These are phyloP conservation scores for Formica aserva DNA, from an alignment of 2,888 invertebrate genomes.

Conservation along the genomic window DNA sequence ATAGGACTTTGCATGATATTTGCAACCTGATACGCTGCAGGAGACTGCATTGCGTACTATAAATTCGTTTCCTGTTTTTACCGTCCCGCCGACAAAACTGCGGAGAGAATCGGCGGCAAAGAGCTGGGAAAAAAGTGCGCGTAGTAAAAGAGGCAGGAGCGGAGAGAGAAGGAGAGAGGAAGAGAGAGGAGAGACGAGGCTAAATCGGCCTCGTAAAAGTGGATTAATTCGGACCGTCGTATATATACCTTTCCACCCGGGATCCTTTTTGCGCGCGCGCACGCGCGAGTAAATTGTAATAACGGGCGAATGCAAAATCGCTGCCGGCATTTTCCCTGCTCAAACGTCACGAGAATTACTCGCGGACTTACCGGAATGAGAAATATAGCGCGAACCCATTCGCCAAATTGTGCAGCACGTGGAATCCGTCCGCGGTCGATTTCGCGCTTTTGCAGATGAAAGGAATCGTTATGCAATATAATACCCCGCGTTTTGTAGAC, in stretches of 20 bases:
- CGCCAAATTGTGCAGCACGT: constrained; percentile 23
- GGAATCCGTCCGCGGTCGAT: constrained; percentile 25
- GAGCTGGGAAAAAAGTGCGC: constrained; percentile 18
- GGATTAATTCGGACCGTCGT: constrained; percentile 55
- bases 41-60: constrained; percentile 40
- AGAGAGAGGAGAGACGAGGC: constrained; percentile 7
- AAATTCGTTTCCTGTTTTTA: constrained; percentile 17
- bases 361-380: constrained; percentile 48
- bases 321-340: constrained; percentile 38
- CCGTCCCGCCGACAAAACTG: background rate
- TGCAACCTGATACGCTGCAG: background rate
- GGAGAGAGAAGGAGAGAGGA: constrained; percentile 7
- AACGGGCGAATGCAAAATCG: constrained; percentile 52
- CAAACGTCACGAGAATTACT: constrained; percentile 51
- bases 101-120: constrained; percentile 14
- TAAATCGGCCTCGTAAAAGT: constrained; percentile 59
- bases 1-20: constrained; percentile 20
- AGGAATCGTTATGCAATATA: constrained; percentile 32
- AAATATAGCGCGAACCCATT: constrained; percentile 26
- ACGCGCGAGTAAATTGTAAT: constrained; percentile 49
- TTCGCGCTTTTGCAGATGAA: constrained; percentile 33
- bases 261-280: constrained; percentile 31
- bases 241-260: background rate
- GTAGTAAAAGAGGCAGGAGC: constrained; percentile 7
- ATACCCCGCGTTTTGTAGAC: constrained; percentile 20